A percentile compares a stretch with the other conserved stretches of the same genome.
phyloP scores from a whole-genome alignment of 37 sponge, comb jelly and placozoan species.

The Ianthella basta region DNA sequence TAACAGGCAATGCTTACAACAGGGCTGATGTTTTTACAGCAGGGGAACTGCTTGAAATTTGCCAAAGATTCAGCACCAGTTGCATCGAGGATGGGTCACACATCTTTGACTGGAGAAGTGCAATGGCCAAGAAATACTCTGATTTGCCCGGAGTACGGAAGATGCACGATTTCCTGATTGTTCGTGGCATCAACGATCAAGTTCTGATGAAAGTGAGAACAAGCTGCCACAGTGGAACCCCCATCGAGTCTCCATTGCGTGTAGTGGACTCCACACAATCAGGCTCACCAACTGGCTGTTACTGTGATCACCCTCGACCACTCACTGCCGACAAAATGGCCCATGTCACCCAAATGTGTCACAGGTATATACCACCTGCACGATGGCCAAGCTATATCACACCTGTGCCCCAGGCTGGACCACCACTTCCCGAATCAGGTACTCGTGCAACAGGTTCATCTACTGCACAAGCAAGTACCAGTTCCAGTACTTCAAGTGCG shows the following conservation, averaged over 20 bases:
- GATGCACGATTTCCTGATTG: constrained; percentile 39
- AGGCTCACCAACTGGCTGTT: background rate
- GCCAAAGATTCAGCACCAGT: background rate
- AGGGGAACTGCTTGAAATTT: constrained; percentile 22
- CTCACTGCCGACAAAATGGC: constrained; percentile 15
- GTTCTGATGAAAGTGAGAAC: constrained; percentile 34
- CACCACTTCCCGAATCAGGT: no score
- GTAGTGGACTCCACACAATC: background rate
- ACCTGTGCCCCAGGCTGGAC: background rate
- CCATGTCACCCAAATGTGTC: constrained; percentile 49
- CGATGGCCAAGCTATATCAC: constrained; percentile 24
- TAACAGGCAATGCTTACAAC: constrained; percentile 22
- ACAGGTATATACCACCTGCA: constrained; percentile 34
- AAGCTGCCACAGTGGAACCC: constrained; percentile 25
- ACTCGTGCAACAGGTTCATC: no score
- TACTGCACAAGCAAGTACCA: no score
- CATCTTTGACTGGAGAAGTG: constrained; percentile 19
- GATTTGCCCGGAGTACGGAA: constrained; percentile 42
- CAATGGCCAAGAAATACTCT: constrained; percentile 31
- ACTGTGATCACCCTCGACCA: background rate
- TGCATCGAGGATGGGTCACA: constrained; percentile 17
- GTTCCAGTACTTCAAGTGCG: no score
- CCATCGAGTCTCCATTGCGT: background rate
- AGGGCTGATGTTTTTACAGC: constrained; percentile 36
- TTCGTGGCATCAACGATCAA: background rate